Evolutionary conservation across 1,140 invertebrate genomes (phyloP).

Genomic region (Chionoecetes opilio): DNA sequence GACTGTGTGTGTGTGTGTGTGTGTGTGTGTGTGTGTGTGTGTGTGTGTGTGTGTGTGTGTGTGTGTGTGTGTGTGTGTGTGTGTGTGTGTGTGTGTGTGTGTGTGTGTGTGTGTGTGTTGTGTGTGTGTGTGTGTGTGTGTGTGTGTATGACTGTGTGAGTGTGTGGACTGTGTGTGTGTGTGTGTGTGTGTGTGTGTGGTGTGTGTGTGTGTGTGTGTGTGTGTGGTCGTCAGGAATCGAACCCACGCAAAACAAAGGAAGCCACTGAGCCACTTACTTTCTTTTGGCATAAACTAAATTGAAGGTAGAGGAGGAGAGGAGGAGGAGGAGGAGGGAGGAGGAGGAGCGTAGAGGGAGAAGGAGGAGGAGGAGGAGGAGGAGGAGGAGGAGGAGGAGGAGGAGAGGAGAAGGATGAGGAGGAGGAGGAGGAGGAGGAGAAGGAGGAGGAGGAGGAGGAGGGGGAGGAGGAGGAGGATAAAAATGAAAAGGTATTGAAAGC

Average conservation of each 20-base stretch:
- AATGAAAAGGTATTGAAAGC: too few species aligned
- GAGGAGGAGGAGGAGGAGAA: background rate
- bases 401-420: background rate
- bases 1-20: background rate
- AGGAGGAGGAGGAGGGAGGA: too few species aligned
- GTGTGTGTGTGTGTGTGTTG: too few species aligned
- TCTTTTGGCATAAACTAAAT: too few species aligned
- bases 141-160: background rate
- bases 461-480: background rate
- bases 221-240: too few species aligned
- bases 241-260: too few species aligned
- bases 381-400: conserved; percentile 31
- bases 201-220: too few species aligned
- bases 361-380: background rate
- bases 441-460: background rate
- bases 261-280: too few species aligned
- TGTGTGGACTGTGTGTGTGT: conserved; percentile 13
- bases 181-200: conserved; percentile 40
- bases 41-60: background rate
- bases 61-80: conserved; percentile 15
- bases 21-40: conserved; percentile 27
- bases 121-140: background rate
- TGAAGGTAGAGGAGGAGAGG: too few species aligned
- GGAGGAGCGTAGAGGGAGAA: background rate
- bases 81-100: conserved; percentile 38